Base-by-base conservation (phyloP, 2,888 invertebrate genomes). In the Pseudanteris insignis region DNA sequence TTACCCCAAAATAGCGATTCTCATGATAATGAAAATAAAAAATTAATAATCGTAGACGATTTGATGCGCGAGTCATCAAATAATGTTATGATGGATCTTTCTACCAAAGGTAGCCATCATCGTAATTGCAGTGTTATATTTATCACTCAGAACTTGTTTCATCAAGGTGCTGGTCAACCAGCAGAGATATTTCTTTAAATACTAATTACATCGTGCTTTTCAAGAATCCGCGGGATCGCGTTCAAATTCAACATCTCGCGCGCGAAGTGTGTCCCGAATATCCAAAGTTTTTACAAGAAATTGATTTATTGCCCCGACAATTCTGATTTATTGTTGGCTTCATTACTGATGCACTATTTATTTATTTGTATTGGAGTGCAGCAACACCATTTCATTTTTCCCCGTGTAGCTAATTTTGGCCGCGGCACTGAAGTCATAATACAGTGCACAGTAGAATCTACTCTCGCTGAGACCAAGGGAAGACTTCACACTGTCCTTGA, bases 91-190 rank as follows among this genome's bases (percentile, higher is more conserved):
- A 51, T 65, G 67, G 66, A 0, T 60, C n/a, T n/a, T n/a, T n/a
- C n/a, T n/a, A n/a, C n/a, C n/a, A n/a, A n/a, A n/a, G n/a, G n/a
- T n/a, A n/a, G 61, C 11, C 65, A 66, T 43, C 65, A 66, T 14
- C 33, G 58, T 8, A 63, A 65, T 53, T 24, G 65, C 6, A 65
- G 63, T 11, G 34, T 65, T 3, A 57, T 61, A 4, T 50, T 41
- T 13, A 55, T 60, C 6, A 46, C 36, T 2, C 59, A 60, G 43
- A 63, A 63, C 15, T 33, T 15, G n/a, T 36, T 36, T 36, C 36
- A 36, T 11, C 21, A 36, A 15, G 11, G 21, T 2, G 15, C 9
- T 2, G 29, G 30, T 3, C 40, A 46, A 28, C n/a, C n/a, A n/a
- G n/a, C n/a, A 29, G 58, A 2, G 44, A 58, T 37, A 43, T 57